Evolutionary conservation across 2,797 vertebrate species (phyloP).

Genomic region (Valencia hispanica): DNA sequence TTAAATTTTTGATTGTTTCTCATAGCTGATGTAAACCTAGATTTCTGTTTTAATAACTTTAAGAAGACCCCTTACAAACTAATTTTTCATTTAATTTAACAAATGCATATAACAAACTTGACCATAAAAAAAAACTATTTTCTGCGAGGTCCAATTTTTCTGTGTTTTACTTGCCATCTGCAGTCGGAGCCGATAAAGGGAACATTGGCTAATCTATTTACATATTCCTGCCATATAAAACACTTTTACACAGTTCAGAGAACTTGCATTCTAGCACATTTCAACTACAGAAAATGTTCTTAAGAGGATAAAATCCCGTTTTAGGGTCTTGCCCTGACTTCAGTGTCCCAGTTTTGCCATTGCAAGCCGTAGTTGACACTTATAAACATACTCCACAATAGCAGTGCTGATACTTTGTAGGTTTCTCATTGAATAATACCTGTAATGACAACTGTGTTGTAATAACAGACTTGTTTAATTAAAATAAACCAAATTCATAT

Average conservation of each 20-base stretch:
- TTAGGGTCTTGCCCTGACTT: not conserved
- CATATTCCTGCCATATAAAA: not conserved
- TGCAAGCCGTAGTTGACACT: not conserved
- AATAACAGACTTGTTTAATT: not conserved
- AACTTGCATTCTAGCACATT: not conserved
- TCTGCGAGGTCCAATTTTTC: not conserved
- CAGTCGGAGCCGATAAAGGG: not conserved
- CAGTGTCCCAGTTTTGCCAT: not conserved
- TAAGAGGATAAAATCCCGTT: no score
- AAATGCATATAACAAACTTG: not conserved
- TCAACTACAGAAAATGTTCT: not conserved
- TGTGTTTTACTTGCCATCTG: no score
- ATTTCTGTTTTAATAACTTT: not conserved
- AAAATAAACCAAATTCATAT: not conserved
- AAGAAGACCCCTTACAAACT: not conserved
- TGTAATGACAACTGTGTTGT: not conserved
- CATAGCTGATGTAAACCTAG: not conserved
- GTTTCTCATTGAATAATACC: not conserved
- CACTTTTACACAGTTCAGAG: not conserved
- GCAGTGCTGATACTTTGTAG: not conserved
- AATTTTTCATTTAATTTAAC: not conserved
- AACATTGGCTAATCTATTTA: not conserved
- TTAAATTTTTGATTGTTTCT: not conserved
- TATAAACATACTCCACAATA: not conserved
- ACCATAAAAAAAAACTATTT: not conserved